Evolutionary conservation across 2,888 invertebrate genomes (phyloP), one percentile per base, ranked within the genome.

Genomic region (Esperia sulphurella): DNA sequence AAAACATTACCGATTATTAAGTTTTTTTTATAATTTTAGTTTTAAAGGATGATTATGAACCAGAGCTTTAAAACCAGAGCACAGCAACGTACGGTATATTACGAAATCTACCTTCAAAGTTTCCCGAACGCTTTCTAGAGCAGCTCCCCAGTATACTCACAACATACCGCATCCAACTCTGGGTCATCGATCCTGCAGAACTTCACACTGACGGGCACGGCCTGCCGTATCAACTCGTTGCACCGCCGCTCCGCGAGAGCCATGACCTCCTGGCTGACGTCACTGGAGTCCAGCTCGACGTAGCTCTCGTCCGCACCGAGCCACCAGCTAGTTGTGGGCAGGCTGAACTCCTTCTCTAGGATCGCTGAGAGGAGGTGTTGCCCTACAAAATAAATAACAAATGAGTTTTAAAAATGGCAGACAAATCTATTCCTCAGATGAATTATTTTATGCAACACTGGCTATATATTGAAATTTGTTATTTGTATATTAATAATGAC

Each of bases 291-390:
- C 63, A 91, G 75, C 79, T 97, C 97, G 45, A 97, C 92, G 64
- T 93, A 91, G 2, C 93, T 94, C 38, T 92, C 92, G 0, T 93
- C 94, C 41, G 92, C 92, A 0, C 96, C 96, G 0, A 96, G 86
- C 93, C 95, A 95, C 96, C 96, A 96, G 1, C 96, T 95, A 0
- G 94, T 93, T 5, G 96, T 97, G 0, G 90, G 79, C 50, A 92
- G 91, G 9, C 91, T 91, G 78, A 91, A 93, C 63, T 94, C 91
- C 14, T 89, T 86, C 60, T 95, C 94, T 33, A 95, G 91, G 43
- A 96, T 79, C 0, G 96, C 96, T 9, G 96, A 94, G 14, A 97
- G 91, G 29, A 97, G 88, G 79, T 97, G 97, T 71, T 97, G 97
- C 0, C 94, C 94, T 94, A 65, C 28, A 55, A 40, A 21, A 14